Base-by-base conservation (phyloP, 2,797 vertebrate species). In the Pygocentrus nattereri region DNA sequence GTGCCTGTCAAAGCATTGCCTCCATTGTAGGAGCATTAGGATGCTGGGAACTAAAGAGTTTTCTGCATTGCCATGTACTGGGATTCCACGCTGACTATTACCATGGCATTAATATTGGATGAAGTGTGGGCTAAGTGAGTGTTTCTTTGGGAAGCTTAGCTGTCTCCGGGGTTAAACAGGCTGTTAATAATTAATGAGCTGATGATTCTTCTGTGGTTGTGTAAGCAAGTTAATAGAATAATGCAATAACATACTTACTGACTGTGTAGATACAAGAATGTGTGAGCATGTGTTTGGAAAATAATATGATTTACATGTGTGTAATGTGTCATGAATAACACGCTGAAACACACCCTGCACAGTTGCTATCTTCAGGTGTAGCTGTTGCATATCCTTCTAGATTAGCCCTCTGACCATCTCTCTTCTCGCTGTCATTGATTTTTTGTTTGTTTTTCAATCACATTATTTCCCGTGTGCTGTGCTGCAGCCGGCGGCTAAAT, bases 391-490 rank as follows among this genome's bases (percentile, higher is more conserved):
- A 83, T 87, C 80, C 79, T 50, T 87, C 84, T 80, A 71, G 76
- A 69, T 78, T 77, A 61, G 59, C 68, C 52, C 79, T 69, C 58
- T 18, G 30, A 15, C 73, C 74, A 56, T 78, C 59, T 86, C 78
- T 82, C 86, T 81, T 81, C 69, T 74, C 58, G 41, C 76, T 78
- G 61, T 78, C 87, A 95, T 95, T 92, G 94, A 95, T 95, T 95
- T 95, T 93, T 89, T 94, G 93, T 95, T 95, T 95, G 93, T 95
- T 94, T 94, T 94, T 93, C 90, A 90, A 93, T 92, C 91, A 92
- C 92, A 94, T 94, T 94, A 93, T 94, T 92, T 95, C 94, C 92
- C 91, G 65, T 89, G 82, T 92, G 89, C 92, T 92, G 92, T 90
- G 90, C 92, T 93, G 54, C 93, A 72, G 93, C 94, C 92, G 80